A percentile compares a stretch with the other conserved stretches of the same genome.
phyloP scores from a whole-genome alignment of 2,888 invertebrate species.

The Leucozona laternaria region DNA sequence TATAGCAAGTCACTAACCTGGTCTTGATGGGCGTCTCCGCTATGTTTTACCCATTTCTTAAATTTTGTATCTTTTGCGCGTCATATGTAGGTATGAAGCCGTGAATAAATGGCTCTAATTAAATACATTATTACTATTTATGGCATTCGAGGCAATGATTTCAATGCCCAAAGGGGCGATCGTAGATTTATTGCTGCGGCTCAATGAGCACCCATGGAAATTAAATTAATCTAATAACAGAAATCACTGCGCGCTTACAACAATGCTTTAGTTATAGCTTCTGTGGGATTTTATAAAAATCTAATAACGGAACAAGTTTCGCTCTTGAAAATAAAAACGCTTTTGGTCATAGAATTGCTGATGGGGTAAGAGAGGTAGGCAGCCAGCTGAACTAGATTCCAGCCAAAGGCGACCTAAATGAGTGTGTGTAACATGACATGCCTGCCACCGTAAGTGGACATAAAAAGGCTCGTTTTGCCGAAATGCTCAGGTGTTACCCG shows the following conservation, averaged over 20 bases:
- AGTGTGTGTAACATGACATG: slow-evolving; percentile 63
- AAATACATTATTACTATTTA: slow-evolving; percentile 66
- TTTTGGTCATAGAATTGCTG: slow-evolving; percentile 65
- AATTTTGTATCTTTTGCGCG: slow-evolving; percentile 33
- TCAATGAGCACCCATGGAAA: slow-evolving; percentile 62
- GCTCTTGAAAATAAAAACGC: slow-evolving; percentile 11
- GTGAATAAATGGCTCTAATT: slow-evolving; percentile 74
- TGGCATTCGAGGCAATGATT: slow-evolving; percentile 58
- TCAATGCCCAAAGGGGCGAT: slow-evolving; percentile 65
- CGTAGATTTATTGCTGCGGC: slow-evolving; percentile 60
- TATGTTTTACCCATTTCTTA: slow-evolving; percentile 43
- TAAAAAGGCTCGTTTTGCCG: slow-evolving; percentile 56
- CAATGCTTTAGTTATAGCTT: slow-evolving; percentile 42
- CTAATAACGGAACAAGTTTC: slow-evolving; percentile 52
- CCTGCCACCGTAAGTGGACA: slow-evolving; percentile 56
- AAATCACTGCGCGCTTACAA: slow-evolving; percentile 21
- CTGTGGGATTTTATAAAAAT: slow-evolving; percentile 48
- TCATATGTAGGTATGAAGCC: slow-evolving; percentile 59
- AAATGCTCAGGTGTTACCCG: slow-evolving; percentile 72
- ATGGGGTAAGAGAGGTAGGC: slow-evolving; percentile 25
- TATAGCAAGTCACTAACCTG: slow-evolving; percentile 4
- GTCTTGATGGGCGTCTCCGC: slow-evolving; percentile 49
- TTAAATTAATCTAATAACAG: slow-evolving; percentile 68
- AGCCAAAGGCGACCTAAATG: slow-evolving; percentile 66
- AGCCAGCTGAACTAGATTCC: slow-evolving; percentile 53